phyloP scores from a whole-genome alignment of 2,113 vertebrate genomes.

The Crotalus tigris region DNA sequence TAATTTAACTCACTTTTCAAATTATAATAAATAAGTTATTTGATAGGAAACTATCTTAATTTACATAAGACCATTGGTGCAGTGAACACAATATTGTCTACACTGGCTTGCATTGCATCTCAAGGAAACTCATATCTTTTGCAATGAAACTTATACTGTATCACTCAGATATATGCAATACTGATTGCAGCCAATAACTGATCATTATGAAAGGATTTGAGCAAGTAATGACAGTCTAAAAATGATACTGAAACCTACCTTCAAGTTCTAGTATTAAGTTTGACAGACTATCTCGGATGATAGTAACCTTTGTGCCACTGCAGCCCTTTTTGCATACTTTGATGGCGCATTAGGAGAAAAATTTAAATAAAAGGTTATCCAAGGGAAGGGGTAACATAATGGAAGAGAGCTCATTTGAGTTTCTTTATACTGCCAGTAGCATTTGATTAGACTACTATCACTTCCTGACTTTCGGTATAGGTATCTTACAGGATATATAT shows the following conservation, averaged over 20 bases:
- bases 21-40: neutral
- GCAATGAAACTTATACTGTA: neutral
- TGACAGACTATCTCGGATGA: neutral
- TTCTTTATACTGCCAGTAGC: neutral
- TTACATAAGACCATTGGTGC: neutral
- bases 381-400: neutral
- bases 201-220: neutral
- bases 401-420: neutral
- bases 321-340: neutral
- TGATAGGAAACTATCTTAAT: neutral
- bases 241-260: neutral
- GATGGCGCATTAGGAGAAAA: neutral
- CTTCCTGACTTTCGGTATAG: neutral
- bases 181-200: neutral
- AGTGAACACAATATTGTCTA: neutral
- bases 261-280: neutral
- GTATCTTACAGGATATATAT: neutral
- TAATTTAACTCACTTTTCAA: neutral
- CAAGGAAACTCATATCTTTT: neutral
- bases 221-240: neutral
- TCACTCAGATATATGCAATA: neutral
- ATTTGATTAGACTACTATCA: neutral
- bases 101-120: neutral
- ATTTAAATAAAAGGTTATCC: neutral
- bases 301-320: neutral